Conservation (phyloP, 2,888 invertebrate genomes). For the Eurytoma californica region DNA sequence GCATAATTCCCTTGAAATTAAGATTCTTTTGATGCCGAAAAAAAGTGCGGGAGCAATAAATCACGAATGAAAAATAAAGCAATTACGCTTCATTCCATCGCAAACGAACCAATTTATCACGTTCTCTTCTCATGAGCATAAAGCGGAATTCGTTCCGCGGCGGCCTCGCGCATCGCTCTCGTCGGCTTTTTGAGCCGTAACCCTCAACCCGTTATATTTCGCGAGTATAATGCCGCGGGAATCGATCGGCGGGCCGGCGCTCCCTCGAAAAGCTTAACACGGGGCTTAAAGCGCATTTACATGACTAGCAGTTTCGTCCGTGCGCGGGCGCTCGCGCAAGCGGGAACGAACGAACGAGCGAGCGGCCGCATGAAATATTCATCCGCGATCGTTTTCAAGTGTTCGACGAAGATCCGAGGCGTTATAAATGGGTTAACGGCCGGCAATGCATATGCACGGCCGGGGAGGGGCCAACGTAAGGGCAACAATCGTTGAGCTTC, state of each 20-base stretch:
- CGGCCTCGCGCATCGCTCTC: no score
- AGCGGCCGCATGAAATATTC: conserved; percentile 54
- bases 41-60: no score
- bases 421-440: conserved; percentile 44
- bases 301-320: conserved; percentile 51
- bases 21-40: no score
- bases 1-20: no score
- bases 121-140: no score
- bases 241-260: conserved; percentile 13
- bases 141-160: no score
- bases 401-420: conserved; percentile 33
- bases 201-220: neutral
- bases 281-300: conserved; percentile 48
- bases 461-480: neutral
- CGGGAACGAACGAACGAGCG: neutral
- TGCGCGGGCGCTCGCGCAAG: neutral
- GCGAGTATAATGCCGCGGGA: conserved; percentile 8
- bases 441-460: conserved; percentile 18
- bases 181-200: no score
- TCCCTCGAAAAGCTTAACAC: conserved; percentile 44
- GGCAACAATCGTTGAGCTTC: conserved; percentile 10
- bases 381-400: conserved; percentile 51
- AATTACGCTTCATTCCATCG: no score
- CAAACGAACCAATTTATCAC: no score
- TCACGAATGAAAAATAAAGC: no score